Conservation (phyloP, 1,140 invertebrate genomes). For the Neotoxoptera formosana region DNA sequence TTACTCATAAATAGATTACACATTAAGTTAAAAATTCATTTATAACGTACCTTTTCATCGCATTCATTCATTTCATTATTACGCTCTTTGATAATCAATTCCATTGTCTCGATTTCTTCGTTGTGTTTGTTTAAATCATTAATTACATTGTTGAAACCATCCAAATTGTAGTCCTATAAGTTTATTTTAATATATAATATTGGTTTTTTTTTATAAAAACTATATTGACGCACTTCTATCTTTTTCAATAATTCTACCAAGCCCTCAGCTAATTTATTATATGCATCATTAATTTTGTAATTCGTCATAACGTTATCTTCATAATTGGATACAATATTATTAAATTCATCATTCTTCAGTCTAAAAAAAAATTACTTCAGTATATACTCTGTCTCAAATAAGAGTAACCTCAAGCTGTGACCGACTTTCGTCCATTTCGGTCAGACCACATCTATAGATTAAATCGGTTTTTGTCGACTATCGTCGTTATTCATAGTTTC, state of each 20-base stretch:
- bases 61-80: background rate
- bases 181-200: background rate
- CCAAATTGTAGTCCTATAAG: background rate
- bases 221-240: background rate
- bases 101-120: slow-evolving; percentile 13
- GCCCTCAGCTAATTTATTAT: background rate
- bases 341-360: background rate
- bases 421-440: background rate
- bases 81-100: background rate
- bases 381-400: background rate
- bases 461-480: background rate
- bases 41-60: background rate
- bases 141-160: background rate
- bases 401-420: background rate
- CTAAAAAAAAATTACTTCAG: background rate
- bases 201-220: background rate
- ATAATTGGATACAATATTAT: background rate
- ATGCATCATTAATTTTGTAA: background rate
- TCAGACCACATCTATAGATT: background rate
- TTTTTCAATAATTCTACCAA: background rate
- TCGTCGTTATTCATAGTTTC: background rate
- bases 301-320: background rate
- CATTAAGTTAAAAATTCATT: background rate
- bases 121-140: background rate
- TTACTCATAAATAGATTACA: background rate